Evolutionary conservation across 2,113 vertebrate genomes (phyloP).

Genomic region (Datnioides undecimradiatus): DNA sequence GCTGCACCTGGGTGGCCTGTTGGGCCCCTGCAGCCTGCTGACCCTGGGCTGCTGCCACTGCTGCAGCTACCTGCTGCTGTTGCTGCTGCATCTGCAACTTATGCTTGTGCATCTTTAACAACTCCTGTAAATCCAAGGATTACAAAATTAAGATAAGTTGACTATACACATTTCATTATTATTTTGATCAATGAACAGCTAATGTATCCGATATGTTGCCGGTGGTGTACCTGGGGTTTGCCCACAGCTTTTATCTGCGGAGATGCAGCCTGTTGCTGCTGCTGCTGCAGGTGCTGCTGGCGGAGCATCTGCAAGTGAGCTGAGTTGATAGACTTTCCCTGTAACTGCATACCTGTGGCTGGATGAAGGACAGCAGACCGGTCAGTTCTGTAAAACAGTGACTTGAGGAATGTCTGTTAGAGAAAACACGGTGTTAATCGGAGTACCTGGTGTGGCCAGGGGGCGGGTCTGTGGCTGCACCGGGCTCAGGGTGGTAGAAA

Average conservation of each 20-base stretch:
- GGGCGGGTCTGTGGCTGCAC: slow-evolving; percentile 89
- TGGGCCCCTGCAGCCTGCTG: slow-evolving; percentile 85
- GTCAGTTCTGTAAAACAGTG: neutral
- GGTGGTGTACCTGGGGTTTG: slow-evolving; percentile 85
- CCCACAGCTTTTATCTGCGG: slow-evolving; percentile 89
- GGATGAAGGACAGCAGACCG: slow-evolving; percentile 31
- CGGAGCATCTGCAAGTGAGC: slow-evolving; percentile 92
- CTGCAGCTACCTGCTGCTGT: slow-evolving; percentile 81
- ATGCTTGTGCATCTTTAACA: slow-evolving; percentile 85
- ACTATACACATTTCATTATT: neutral
- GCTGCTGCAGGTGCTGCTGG: slow-evolving; percentile 88
- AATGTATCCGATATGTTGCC: too few relatives aligned
- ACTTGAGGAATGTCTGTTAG: neutral
- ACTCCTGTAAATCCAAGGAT: slow-evolving; percentile 82
- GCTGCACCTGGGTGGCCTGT: slow-evolving; percentile 85
- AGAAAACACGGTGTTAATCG: neutral
- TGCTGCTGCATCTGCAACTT: slow-evolving; percentile 79
- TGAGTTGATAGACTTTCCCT: slow-evolving; percentile 86
- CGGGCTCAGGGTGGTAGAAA: slow-evolving; percentile 88
- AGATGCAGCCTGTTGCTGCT: slow-evolving; percentile 84
- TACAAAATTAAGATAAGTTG: neutral
- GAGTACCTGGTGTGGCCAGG: slow-evolving; percentile 86
- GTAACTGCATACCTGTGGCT: slow-evolving; percentile 87
- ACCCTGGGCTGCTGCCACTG: slow-evolving; percentile 84
- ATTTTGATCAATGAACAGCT: too few relatives aligned